phyloP scores from a whole-genome alignment of 2,797 vertebrate genomes.

The Pangasius larnaudii region DNA sequence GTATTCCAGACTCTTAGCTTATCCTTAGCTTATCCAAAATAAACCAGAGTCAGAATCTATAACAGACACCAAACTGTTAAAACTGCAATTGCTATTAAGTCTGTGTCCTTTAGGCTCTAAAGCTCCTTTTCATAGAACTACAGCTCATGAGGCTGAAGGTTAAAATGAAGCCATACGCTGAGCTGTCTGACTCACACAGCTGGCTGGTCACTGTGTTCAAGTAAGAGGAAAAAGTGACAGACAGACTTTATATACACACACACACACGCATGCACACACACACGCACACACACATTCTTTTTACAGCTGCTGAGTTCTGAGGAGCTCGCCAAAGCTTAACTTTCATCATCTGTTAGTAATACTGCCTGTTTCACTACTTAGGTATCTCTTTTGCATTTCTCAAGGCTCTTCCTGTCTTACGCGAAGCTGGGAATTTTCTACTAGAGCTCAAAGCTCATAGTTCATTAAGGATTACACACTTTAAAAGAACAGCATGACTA shows the following conservation, averaged over 20 bases:
- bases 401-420: slow-evolving; percentile 15
- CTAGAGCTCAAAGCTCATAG: neutral
- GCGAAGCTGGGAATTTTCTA: slow-evolving; percentile 22
- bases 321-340: slow-evolving; percentile 45
- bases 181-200: slow-evolving; percentile 59
- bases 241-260: slow-evolving; percentile 26
- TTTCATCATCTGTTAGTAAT: slow-evolving; percentile 66
- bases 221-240: slow-evolving; percentile 62
- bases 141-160: slow-evolving; percentile 31
- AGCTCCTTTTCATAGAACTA: slow-evolving; percentile 37
- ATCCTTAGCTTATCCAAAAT: neutral
- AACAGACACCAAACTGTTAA: neutral
- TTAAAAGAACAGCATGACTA: slow-evolving; percentile 1
- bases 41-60: neutral
- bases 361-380: slow-evolving; percentile 56
- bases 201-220: slow-evolving; percentile 57
- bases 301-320: slow-evolving; percentile 60
- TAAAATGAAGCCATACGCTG: slow-evolving; percentile 49
- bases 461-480: neutral
- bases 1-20: slow-evolving; percentile 7
- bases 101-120: slow-evolving; percentile 15
- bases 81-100: slow-evolving; percentile 21
- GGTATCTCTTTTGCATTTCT: slow-evolving; percentile 52
- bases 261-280: slow-evolving; percentile 39
- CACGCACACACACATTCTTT: slow-evolving; percentile 35